Conservation (phyloP, 2,797 vertebrate species). For the Sebastes hubbsi region DNA sequence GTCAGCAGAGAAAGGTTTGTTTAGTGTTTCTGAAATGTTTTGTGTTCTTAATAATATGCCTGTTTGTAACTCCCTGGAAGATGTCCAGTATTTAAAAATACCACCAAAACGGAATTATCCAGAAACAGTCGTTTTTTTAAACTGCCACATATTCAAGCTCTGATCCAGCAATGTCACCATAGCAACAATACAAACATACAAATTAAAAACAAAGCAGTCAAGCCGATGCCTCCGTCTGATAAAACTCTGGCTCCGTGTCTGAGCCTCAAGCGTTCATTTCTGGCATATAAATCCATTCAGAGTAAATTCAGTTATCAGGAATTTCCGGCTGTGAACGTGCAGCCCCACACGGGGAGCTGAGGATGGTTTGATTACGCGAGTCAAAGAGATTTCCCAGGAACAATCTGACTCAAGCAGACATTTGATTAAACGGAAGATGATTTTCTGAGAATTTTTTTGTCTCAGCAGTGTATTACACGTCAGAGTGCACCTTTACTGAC, state of each 20-base stretch:
- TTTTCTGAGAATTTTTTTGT: background rate
- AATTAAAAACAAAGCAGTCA: constrained; percentile 26
- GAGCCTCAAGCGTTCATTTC: background rate
- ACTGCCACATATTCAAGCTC: background rate
- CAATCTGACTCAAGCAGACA: constrained; percentile 19
- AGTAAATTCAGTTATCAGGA: constrained; percentile 33
- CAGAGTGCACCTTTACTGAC: background rate
- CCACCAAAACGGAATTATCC: background rate
- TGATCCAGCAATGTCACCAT: constrained; percentile 5
- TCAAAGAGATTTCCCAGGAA: constrained; percentile 42
- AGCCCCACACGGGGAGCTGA: constrained; percentile 25
- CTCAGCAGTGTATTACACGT: background rate
- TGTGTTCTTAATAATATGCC: background rate
- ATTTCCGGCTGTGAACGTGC: constrained; percentile 27
- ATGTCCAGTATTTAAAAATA: background rate
- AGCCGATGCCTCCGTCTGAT: background rate
- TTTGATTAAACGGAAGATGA: background rate
- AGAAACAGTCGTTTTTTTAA: background rate
- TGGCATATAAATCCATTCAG: constrained; percentile 14
- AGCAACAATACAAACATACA: constrained; percentile 31
- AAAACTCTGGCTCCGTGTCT: constrained; percentile 8
- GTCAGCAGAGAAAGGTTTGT: background rate
- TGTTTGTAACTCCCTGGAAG: background rate
- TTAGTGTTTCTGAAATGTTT: background rate
- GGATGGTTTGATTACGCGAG: constrained; percentile 22